A percentile compares a stretch with the other conserved stretches of the same genome.
phyloP scores from a whole-genome alignment of 1,140 invertebrate species.

The Drosophila tani region DNA sequence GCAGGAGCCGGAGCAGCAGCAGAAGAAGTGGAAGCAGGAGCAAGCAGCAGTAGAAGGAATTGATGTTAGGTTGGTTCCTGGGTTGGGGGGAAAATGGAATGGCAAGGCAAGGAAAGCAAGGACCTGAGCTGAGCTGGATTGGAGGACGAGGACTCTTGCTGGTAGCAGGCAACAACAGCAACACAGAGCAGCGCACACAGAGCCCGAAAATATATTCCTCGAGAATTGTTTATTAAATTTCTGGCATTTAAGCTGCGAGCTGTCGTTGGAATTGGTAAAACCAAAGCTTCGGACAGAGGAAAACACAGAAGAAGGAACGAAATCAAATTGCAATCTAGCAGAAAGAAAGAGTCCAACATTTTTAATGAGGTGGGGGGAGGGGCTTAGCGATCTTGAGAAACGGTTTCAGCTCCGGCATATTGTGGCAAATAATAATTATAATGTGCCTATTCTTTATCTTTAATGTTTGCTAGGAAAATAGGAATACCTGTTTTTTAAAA shows the following conservation, averaged over 20 bases:
- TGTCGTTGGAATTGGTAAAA: slow-evolving; percentile 62
- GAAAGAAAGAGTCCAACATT: slow-evolving; percentile 14
- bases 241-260: slow-evolving; percentile 75
- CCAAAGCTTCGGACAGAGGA: slow-evolving; percentile 40
- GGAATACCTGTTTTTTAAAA: fast-evolving
- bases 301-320: slow-evolving; percentile 19
- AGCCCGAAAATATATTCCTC: slow-evolving; percentile 74
- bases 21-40: slow-evolving; percentile 37
- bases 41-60: slow-evolving; percentile 33
- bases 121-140: slow-evolving; percentile 30
- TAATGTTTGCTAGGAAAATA: not conserved
- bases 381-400: slow-evolving; percentile 32
- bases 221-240: slow-evolving; percentile 82
- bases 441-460: not conserved
- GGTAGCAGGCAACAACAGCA: slow-evolving; percentile 29
- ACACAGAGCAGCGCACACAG: slow-evolving; percentile 18
- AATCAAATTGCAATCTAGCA: slow-evolving; percentile 47
- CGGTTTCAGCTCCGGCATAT: not conserved
- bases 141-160: slow-evolving; percentile 45
- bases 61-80: slow-evolving; percentile 44
- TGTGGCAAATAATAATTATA: not conserved
- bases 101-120: slow-evolving; percentile 14
- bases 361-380: slow-evolving; percentile 29
- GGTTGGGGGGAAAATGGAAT: slow-evolving; percentile 3
- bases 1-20: slow-evolving; percentile 37